Evolutionary conservation across 2,113 vertebrate genomes (phyloP).

Genomic region (Trinectes maculatus): DNA sequence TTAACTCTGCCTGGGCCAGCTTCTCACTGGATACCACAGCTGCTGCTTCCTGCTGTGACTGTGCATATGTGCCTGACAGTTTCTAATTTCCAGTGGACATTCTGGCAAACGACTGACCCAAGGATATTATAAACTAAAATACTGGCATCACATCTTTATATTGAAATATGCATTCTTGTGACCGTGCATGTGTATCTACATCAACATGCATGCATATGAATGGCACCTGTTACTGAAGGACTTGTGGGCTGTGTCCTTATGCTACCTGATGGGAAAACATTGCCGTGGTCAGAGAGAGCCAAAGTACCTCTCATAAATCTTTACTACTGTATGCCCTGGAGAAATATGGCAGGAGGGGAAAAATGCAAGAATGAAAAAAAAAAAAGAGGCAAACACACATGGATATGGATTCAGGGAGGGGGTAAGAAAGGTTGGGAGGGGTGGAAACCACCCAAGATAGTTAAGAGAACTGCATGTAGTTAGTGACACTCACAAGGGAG

Average conservation of each 20-base stretch:
- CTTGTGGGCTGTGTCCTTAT: conserved; percentile 39
- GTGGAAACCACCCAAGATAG: conserved; percentile 66
- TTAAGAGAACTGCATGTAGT: conserved; percentile 70
- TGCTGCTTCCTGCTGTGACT: conserved; percentile 55
- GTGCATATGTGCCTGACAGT: conserved; percentile 41
- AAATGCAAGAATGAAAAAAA: conserved; percentile 32
- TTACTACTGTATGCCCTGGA: conserved; percentile 50
- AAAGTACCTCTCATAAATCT: conserved; percentile 68
- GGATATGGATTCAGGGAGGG: conserved; percentile 39
- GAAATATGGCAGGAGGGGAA: conserved; percentile 45
- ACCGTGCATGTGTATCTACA: background rate
- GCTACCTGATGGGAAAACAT: conserved; percentile 43
- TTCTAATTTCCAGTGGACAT: conserved; percentile 34
- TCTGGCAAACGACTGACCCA: conserved; percentile 27
- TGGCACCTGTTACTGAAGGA: conserved; percentile 61
- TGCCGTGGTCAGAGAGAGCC: conserved; percentile 37
- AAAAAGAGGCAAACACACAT: conserved; percentile 32
- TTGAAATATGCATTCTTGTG: conserved; percentile 1
- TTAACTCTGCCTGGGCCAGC: conserved; percentile 52
- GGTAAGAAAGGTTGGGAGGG: conserved; percentile 44
- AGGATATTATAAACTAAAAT: conserved; percentile 10
- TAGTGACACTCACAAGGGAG: conserved; percentile 67
- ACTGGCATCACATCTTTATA: background rate
- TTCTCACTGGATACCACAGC: conserved; percentile 65
- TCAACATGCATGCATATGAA: conserved; percentile 26